Base-by-base conservation (phyloP, 2,888 invertebrate genomes). In the Hypolimnas misippus region DNA sequence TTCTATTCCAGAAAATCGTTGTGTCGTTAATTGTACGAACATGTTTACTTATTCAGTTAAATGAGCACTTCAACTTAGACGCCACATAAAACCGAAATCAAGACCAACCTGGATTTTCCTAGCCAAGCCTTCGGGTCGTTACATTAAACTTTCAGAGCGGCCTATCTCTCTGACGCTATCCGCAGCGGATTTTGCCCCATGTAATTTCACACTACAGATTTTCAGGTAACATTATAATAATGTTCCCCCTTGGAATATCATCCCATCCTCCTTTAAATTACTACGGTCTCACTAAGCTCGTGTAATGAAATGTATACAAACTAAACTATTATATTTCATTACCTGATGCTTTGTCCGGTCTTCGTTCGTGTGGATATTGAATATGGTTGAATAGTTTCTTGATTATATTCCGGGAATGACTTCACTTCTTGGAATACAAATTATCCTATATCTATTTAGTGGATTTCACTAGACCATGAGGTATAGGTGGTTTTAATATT, bases 101-200 rank as follows among this genome's bases (percentile, higher is more conserved):
- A 79, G 79, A 76, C 73, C 70, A 74, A 70, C 72, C 75, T 78
- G 79, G 68, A 73, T 73, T 82, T 84, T 82, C 78, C 77, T 81
- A 81, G 79, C 76, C 76, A 79, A 76, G 77, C 62, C 65, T 71
- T 67, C 73, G 77, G 78, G 76, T 79, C 77, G 76, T 82, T 77
- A 82, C 84, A 87, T 87, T 86, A 87, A 87, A 87, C 66, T 86
- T 87, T 87, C 84, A 87, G 70, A 63, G 71, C 73, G 76, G 75
- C 74, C 74, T 76, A 75, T 74, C 75, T 73, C 77, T 74, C 75
- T 76, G 70, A 71, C 70, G 67, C 70, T 74, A 76, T 79, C 73
- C 77, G 74, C 69, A 73, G 71, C 77, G 76, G 76, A 79, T 77
- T 82, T 81, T 77, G 80, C 76, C 74, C 74, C 70, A 74, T 78